Evolutionary conservation across 2,888 invertebrate species (phyloP).

Genomic region (Tineola bisselliella): DNA sequence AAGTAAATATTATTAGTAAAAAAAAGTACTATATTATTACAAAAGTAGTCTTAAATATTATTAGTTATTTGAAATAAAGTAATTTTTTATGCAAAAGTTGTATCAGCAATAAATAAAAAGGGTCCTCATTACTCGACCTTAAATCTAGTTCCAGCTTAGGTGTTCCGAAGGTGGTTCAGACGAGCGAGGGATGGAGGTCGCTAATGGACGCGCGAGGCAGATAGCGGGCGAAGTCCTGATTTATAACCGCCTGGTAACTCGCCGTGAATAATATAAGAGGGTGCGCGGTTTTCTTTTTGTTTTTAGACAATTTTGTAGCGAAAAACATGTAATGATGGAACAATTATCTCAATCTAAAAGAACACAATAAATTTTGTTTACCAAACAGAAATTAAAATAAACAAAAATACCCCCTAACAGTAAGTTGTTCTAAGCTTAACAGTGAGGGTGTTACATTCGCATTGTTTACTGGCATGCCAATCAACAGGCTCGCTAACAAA

Average conservation of each 20-base stretch:
- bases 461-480: conserved; percentile 23
- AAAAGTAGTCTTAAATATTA: too few species aligned
- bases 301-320: background rate
- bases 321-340: background rate
- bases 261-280: conserved; percentile 53
- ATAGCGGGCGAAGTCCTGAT: conserved; percentile 51
- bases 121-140: conserved; percentile 5
- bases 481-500: conserved; percentile 45
- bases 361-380: background rate
- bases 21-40: too few species aligned
- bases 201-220: conserved; percentile 44
- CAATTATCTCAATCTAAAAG: background rate
- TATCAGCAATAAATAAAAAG: conserved; percentile 9
- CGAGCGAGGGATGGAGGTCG: conserved; percentile 22
- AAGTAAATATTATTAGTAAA: too few species aligned
- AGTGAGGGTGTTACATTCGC: conserved; percentile 6
- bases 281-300: conserved; percentile 3
- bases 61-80: too few species aligned
- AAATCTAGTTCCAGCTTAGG: conserved; percentile 10
- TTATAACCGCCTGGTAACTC: conserved; percentile 48
- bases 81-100: conserved; percentile 7
- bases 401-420: conserved; percentile 5
- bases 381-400: background rate
- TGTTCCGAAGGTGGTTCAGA: conserved; percentile 3
- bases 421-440: conserved; percentile 8